phyloP scores from a whole-genome alignment of 2,888 invertebrate genomes.

The Epinotia demarniana region DNA sequence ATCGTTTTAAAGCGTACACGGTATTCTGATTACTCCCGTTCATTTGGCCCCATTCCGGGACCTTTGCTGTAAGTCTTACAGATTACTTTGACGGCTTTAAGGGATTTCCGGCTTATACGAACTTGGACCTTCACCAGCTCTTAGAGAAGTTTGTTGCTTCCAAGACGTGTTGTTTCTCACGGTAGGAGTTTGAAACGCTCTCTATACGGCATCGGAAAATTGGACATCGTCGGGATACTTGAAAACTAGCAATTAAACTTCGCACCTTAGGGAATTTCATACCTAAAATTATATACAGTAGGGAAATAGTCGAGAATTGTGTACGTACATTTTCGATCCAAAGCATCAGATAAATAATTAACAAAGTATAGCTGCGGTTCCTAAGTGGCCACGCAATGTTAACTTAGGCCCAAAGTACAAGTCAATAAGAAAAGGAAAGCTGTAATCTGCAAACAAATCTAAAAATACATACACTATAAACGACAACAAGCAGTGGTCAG shows the following conservation, averaged over 20 bases:
- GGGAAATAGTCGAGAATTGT: background rate
- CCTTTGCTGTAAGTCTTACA: slow-evolving; percentile 54
- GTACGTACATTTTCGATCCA: background rate
- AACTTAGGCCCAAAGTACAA: background rate
- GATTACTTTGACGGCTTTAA: slow-evolving; percentile 65
- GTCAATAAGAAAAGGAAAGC: background rate
- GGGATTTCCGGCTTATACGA: slow-evolving; percentile 68
- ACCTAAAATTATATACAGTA: background rate
- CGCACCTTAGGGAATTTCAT: slow-evolving; percentile 3
- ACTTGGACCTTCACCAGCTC: slow-evolving; percentile 58
- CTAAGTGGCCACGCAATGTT: no score
- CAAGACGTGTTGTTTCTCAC: slow-evolving; percentile 46
- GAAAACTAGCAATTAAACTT: slow-evolving; percentile 31
- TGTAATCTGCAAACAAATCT: background rate
- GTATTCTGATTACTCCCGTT: slow-evolving; percentile 37
- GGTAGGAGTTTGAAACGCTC: slow-evolving; percentile 20
- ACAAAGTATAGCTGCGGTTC: background rate
- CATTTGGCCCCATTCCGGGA: slow-evolving; percentile 44
- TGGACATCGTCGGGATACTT: slow-evolving; percentile 20
- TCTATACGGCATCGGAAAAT: slow-evolving; percentile 8
- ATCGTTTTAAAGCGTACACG: slow-evolving; percentile 32
- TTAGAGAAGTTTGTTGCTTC: slow-evolving; percentile 61
- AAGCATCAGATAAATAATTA: background rate
- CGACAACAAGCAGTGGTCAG: no score
- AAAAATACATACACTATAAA: background rate